These are phyloP conservation scores for Chironex yamaguchii DNA, from an alignment of 30 jellyfish, hydroid and myxozoan genomes.

Conservation along the genomic window DNA sequence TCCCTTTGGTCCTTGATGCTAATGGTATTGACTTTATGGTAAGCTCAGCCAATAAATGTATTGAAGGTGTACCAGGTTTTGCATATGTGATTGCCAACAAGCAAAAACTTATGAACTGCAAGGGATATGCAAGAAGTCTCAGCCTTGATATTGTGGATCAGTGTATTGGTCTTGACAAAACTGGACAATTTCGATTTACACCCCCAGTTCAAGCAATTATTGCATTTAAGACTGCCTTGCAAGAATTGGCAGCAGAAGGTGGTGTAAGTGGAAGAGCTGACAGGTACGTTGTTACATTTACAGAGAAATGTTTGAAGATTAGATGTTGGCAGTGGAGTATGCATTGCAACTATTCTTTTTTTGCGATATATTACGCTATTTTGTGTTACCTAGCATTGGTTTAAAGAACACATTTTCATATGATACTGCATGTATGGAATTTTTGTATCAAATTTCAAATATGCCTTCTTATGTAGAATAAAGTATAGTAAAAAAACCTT, in stretches of 20 bases:
- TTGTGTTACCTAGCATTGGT: too few species aligned
- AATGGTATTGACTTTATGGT: constrained; percentile 86
- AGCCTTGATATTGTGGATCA: constrained; percentile 92
- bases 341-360: too few species aligned
- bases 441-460: too few species aligned
- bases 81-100: constrained; percentile 75
- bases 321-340: too few species aligned
- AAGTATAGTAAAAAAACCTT: too few species aligned
- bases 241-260: constrained; percentile 86
- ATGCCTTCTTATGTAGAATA: too few species aligned
- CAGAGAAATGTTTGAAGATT: too few species aligned
- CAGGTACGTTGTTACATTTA: too few species aligned
- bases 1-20: constrained; percentile 70
- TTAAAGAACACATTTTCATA: too few species aligned
- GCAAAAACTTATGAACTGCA: constrained; percentile 75
- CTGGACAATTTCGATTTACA: constrained; percentile 91
- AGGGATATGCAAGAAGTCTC: constrained; percentile 84
- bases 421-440: too few species aligned
- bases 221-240: constrained; percentile 91
- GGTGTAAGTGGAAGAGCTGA: constrained; percentile 86
- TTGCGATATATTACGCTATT: too few species aligned
- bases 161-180: constrained; percentile 75
- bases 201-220: constrained; percentile 93
- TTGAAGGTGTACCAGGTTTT: constrained; percentile 97
- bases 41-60: constrained; percentile 95